Base-by-base conservation (phyloP, 2,888 invertebrate species). In the Artemia sp. region DNA sequence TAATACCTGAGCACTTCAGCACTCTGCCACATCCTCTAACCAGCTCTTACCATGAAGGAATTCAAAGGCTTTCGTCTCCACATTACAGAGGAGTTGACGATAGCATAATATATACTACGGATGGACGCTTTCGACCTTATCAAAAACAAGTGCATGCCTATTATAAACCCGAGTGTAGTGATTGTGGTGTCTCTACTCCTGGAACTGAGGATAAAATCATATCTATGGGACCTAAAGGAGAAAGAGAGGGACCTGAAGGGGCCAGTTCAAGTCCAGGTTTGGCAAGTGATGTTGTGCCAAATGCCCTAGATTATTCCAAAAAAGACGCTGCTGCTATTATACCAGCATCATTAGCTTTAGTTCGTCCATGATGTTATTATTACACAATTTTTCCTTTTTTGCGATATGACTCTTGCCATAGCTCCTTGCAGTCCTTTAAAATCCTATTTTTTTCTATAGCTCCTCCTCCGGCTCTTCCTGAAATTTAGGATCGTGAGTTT, bases 161-260 rank as follows among this genome's bases (percentile, higher is more conserved):
- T 58, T 58, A 58, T 58, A n/a, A 24, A 19, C 64, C 64, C 24
- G 64, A 58, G 24, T n/a, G n/a, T n/a, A 58, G 64, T 58, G 64
- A 58, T 19, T n/a, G 14, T 58, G 14, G 24, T 19, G 8, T 19
- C 24, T 19, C 24, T 24, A n/a, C 64, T 8, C 64, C 64, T 58
- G 14, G 24, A 19, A 24, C 9, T 10, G 38, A 38, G 6, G 38
- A 38, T 6, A 38, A 38, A 38, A 6, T 38, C 38, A 38, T 38
- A 6, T 19, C 64, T 58, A 24, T 58, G 11, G 8, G 14, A 12
- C 82, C 79, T 75, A 83, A 83, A 74, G 81, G 82, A 71, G 86
- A 87, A 75, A 81, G 87, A 51, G 87, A 87, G 2, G 86, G 85
- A 4, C 87, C 90, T 2, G 87, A 87, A 76, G 88, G 87, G 11